Conservation (phyloP, 2,888 invertebrate genomes). For the Yponomeuta plumbellus region DNA sequence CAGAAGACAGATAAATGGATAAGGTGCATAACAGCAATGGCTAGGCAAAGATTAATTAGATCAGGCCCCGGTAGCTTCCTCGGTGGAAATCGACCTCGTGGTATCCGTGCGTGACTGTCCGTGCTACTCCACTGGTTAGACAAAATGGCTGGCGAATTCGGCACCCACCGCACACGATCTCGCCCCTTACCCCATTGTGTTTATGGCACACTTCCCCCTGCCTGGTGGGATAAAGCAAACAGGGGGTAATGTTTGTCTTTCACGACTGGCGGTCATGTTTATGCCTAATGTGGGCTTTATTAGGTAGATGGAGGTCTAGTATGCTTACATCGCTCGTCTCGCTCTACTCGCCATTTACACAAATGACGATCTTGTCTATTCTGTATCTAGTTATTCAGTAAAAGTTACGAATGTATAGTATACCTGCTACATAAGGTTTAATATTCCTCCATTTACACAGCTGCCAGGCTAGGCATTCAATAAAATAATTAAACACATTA, state of each 20-base stretch:
- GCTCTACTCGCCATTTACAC: too few relatives aligned
- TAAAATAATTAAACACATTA: not conserved
- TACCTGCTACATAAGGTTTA: not conserved
- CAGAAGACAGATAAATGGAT: too few relatives aligned
- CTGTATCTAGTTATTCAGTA: too few relatives aligned
- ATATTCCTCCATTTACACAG: not conserved
- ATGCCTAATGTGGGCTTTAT: not conserved
- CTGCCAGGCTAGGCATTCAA: not conserved
- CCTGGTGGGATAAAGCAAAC: not conserved
- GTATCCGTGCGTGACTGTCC: slow-evolving; percentile 8
- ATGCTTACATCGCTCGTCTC: not conserved
- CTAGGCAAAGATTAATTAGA: too few relatives aligned
- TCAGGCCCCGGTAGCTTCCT: not conserved
- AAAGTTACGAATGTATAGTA: too few relatives aligned
- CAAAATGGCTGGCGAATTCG: slow-evolving; percentile 12
- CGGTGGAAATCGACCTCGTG: slow-evolving; percentile 1
- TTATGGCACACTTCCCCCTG: not conserved
- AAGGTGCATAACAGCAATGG: too few relatives aligned
- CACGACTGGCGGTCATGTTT: not conserved
- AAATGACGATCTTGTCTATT: too few relatives aligned
- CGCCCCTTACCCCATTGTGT: not conserved
- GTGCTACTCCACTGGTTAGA: slow-evolving; percentile 5
- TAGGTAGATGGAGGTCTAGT: not conserved
- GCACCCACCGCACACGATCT: not conserved
- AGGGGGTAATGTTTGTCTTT: not conserved